Conservation (phyloP, 2,113 vertebrate species). For the Empidonax alnorum region DNA sequence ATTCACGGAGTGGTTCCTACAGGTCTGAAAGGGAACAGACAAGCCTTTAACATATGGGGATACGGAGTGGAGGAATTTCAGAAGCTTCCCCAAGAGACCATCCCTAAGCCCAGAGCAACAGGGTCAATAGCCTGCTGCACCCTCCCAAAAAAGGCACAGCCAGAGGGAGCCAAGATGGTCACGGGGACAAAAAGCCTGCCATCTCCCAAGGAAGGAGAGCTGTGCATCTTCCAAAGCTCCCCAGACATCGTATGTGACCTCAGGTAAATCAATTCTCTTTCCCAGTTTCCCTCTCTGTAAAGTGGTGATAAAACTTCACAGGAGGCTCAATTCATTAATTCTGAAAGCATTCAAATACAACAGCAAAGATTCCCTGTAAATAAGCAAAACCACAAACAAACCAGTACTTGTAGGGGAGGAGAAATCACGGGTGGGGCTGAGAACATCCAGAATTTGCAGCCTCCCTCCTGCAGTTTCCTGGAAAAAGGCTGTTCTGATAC, state of each 20-base stretch:
- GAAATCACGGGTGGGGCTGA: neutral
- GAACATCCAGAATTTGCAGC: neutral
- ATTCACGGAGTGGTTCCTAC: constrained; percentile 23
- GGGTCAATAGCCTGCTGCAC: neutral
- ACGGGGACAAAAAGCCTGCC: neutral
- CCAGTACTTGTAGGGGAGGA: neutral
- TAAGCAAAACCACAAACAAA: constrained; percentile 9
- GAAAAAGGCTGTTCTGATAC: neutral
- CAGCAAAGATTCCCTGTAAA: neutral
- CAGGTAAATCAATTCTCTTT: neutral
- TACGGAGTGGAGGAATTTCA: neutral
- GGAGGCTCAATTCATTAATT: neutral
- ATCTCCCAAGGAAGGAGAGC: neutral
- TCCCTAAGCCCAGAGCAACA: neutral
- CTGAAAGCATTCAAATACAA: neutral
- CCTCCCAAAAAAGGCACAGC: neutral
- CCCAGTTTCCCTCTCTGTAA: neutral
- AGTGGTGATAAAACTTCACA: neutral
- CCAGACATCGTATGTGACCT: neutral
- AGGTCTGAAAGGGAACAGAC: neutral
- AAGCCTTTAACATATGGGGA: neutral
- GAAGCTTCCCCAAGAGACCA: neutral
- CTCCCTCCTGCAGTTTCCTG: neutral
- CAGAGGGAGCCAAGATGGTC: neutral
- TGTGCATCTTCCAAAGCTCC: neutral